Base-by-base conservation (phyloP, 2,113 vertebrate species). In the Nannospalax galili region DNA sequence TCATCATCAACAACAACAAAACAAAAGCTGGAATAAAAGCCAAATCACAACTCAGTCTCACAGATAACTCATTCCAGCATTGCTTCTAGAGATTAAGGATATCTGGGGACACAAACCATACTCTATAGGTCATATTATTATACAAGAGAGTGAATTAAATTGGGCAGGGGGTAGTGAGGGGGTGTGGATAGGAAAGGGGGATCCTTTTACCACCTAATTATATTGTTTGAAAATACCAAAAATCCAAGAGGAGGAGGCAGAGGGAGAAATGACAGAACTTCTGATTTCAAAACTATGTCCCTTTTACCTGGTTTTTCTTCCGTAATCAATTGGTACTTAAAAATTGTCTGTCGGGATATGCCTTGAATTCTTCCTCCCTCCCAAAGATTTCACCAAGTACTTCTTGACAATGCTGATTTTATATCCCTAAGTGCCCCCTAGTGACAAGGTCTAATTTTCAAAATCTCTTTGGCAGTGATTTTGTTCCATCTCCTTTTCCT, bases 381-480 rank as follows among this genome's bases (percentile, higher is more conserved):
- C 35, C 81, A 69, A 3, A 48, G 90, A 78, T 96, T 96, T 92
- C 67, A 89, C 78, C 72, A 96, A 88, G 30, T 32, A 70, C 26
- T 64, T 95, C 42, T 65, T 86, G 58, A 75, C 30, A 45, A 22
- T 62, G 91, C 62, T 97, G 96, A 98, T 98, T 98, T 96, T 94
- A 97, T 95, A 97, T 98, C 95, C 92, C 87, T 97, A 98, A 98
- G 97, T 98, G 98, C 98, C 98, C 98, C 91, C 98, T 98, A 98
- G 98, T 98, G 98, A 98, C 97, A 96, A 98, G 96, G 94, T 88
- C 84, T 78, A 96, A 88, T 94, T 90, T 95, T 40, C 56, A 94
- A 94, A 97, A 72, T 69, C 93, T 94, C 87, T 97, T 97, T 91
- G 32, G 56, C n/a, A 90, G 2, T 48, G 16, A 96, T 69, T 88